Conservation (phyloP, 2,797 vertebrate genomes). For the Echiichthys vipera region DNA sequence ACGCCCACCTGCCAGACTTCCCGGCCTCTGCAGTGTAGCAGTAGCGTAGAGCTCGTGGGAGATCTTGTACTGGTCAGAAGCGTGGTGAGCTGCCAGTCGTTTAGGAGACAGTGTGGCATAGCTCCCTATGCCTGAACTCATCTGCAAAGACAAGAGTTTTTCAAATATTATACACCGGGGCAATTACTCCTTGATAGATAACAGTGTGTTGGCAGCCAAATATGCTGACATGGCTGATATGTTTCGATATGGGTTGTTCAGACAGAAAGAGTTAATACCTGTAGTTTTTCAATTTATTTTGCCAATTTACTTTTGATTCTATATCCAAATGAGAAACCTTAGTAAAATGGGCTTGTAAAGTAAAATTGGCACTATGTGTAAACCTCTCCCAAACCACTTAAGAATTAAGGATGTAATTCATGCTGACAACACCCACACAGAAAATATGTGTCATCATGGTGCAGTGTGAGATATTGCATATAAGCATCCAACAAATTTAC, state of each 20-base stretch:
- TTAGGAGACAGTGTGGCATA: constrained; percentile 99
- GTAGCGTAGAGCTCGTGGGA: constrained; percentile 96
- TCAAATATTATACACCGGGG: neutral
- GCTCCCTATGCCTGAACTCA: constrained; percentile 95
- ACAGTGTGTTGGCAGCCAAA: constrained; percentile 10
- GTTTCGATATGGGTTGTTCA: constrained; percentile 1
- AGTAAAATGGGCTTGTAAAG: constrained; percentile 24
- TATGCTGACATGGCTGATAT: neutral
- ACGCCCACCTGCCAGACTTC: constrained; percentile 94
- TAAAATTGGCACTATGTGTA: constrained; percentile 20
- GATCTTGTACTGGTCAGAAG: constrained; percentile 96
- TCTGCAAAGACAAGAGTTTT: constrained; percentile 67
- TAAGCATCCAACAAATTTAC: neutral
- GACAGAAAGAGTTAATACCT: neutral
- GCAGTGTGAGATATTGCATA: neutral
- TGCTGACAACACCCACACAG: neutral
- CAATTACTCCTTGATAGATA: constrained; percentile 17
- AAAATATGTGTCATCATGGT: neutral
- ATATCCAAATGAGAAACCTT: constrained; percentile 11
- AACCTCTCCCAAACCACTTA: constrained; percentile 27
- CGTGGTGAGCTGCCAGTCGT: constrained; percentile 91
- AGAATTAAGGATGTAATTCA: constrained; percentile 12
- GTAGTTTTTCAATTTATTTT: constrained; percentile 8
- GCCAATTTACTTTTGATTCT: constrained; percentile 10
- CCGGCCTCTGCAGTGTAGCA: constrained; percentile 95